Conservation (phyloP, 64 coral and sea anemone genomes). For the Catalaphyllia jardinei region DNA sequence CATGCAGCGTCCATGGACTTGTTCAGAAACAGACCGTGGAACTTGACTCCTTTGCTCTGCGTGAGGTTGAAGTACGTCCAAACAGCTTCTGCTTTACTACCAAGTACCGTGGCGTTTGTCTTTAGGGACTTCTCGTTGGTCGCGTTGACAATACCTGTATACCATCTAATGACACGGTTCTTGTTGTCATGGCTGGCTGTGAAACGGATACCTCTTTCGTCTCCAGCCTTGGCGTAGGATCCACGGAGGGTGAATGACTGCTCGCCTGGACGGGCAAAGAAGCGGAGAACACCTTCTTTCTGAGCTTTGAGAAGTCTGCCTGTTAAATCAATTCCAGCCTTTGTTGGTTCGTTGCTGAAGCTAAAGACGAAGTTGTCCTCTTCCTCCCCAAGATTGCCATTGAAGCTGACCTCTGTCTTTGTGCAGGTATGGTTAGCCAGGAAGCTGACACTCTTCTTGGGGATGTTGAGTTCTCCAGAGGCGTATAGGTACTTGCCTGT, state of each 20-base stretch:
- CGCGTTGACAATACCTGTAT: conserved; percentile 73
- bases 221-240: conserved; percentile 46
- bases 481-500: conserved; percentile 80
- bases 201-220: conserved; percentile 82
- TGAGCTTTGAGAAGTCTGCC: conserved; percentile 59
- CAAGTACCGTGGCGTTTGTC: conserved; percentile 78
- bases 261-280: conserved; percentile 57
- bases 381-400: conserved; percentile 65
- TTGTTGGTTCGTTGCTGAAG: conserved; percentile 66
- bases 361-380: conserved; percentile 64
- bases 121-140: conserved; percentile 80
- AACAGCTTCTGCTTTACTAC: conserved; percentile 56
- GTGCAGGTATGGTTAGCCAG: conserved; percentile 86
- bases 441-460: conserved; percentile 55
- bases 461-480: conserved; percentile 69
- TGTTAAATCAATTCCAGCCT: conserved; percentile 64
- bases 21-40: conserved; percentile 47
- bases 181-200: conserved; percentile 89
- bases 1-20: conserved; percentile 47
- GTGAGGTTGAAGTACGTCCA: conserved; percentile 70
- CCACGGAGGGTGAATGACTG: conserved; percentile 80
- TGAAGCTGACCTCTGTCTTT: conserved; percentile 73
- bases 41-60: conserved; percentile 77
- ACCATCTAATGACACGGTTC: conserved; percentile 78
- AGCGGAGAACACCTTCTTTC: conserved; percentile 57